Evolutionary conservation across 2,113 vertebrate species (phyloP).

Genomic region (Diadophis punctatus): DNA sequence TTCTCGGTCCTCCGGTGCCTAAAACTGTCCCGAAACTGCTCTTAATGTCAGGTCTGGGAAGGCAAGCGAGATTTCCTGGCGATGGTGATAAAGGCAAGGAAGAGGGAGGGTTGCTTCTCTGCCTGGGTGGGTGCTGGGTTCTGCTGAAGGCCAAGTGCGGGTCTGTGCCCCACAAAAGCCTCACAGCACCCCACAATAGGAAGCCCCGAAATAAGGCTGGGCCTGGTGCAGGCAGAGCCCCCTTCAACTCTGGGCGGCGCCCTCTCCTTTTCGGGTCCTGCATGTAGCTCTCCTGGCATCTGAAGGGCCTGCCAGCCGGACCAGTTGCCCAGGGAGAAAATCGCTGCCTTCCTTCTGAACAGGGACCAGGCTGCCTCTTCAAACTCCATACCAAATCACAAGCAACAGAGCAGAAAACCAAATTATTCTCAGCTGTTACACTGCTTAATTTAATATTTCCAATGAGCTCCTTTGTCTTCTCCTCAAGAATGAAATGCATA

Average conservation of each 20-base stretch:
- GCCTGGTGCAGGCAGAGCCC: background rate
- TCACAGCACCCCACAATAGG: background rate
- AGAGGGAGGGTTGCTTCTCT: background rate
- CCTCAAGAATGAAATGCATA: constrained; percentile 79
- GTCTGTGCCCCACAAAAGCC: background rate
- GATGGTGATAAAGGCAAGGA: background rate
- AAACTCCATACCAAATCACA: constrained; percentile 77
- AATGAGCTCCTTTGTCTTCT: constrained; percentile 78
- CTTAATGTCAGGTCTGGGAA: background rate
- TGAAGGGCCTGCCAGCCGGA: background rate
- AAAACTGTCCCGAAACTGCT: background rate
- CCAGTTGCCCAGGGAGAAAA: background rate
- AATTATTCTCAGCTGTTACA: constrained; percentile 96
- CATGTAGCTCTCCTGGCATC: constrained; percentile 15
- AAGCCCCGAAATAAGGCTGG: background rate
- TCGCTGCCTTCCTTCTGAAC: constrained; percentile 47
- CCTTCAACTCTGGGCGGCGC: background rate
- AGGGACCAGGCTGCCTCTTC: constrained; percentile 71
- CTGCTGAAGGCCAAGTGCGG: background rate
- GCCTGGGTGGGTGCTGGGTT: background rate
- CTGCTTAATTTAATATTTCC: constrained; percentile 99
- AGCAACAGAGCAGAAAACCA: constrained; percentile 96
- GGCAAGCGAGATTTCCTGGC: background rate
- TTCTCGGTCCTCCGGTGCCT: background rate
- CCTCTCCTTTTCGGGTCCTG: background rate